phyloP scores from a whole-genome alignment of 2,113 vertebrate genomes.

The Corynorhinus townsendii region DNA sequence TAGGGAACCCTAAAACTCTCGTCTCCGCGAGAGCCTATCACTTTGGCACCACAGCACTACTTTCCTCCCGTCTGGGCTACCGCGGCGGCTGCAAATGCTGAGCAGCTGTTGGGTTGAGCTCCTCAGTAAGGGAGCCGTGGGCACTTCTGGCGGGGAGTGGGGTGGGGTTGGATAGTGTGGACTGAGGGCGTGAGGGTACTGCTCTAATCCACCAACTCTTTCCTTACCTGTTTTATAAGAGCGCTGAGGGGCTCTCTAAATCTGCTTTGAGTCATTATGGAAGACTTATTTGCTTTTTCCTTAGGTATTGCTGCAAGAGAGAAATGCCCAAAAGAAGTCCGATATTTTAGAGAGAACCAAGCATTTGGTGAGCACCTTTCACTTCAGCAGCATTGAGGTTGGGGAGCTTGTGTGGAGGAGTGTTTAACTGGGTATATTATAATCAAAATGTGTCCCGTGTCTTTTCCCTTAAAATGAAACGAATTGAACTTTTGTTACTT shows the following conservation, averaged over 20 bases:
- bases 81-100: not conserved
- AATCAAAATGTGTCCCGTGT: not conserved
- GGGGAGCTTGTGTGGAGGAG: not conserved
- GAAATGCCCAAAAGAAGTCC: conserved; percentile 85
- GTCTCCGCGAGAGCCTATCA: too few species aligned
- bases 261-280: not conserved
- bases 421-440: accelerated
- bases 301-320: conserved; percentile 85
- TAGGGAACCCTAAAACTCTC: too few species aligned
- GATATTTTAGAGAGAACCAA: conserved; percentile 85
- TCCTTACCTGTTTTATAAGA: not conserved
- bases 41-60: too few species aligned
- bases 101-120: not conserved
- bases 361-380: conserved; percentile 83
- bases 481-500: not conserved
- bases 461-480: not conserved
- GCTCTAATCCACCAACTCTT: not conserved
- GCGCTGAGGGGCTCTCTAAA: not conserved
- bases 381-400: not conserved
- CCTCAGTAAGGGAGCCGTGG: not conserved
- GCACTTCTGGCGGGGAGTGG: not conserved
- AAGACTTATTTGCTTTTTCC: not conserved
- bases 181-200: not conserved
- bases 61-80: not conserved
- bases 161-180: not conserved